Conservation (phyloP, 2,113 vertebrate species). For the Phoenicopterus ruber region DNA sequence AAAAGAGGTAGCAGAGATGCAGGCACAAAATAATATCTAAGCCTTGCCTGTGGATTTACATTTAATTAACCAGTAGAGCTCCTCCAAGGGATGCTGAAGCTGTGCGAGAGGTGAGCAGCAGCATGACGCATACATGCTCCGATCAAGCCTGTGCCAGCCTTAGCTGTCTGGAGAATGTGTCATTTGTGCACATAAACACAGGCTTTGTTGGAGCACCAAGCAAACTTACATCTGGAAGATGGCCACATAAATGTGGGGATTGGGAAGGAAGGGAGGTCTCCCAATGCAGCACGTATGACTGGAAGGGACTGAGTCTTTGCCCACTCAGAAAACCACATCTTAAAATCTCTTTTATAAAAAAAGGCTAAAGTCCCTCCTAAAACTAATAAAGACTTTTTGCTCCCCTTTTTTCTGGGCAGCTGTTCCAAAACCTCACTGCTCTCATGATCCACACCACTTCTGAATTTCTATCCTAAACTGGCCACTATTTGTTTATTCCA, state of each 20-base stretch:
- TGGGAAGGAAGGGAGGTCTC: neutral
- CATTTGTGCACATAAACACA: neutral
- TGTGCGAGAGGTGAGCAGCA: neutral
- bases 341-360: neutral
- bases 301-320: neutral
- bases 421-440: neutral
- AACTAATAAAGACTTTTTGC: neutral
- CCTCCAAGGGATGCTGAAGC: neutral
- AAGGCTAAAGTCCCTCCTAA: neutral
- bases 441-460: neutral
- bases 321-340: neutral
- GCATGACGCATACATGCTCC: neutral
- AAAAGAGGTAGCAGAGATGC: neutral
- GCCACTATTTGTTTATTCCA: neutral
- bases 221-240: neutral
- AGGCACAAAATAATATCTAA: neutral
- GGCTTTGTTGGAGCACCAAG: neutral
- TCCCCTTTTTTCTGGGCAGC: neutral
- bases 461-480: neutral
- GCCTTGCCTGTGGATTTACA: neutral
- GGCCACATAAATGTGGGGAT: accelerated
- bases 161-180: neutral
- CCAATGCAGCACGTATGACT: neutral
- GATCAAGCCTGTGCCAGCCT: neutral
- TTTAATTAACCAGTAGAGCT: neutral